Evolutionary conservation across 2,888 invertebrate species (phyloP).

Genomic region (Xestia sexstrigata): DNA sequence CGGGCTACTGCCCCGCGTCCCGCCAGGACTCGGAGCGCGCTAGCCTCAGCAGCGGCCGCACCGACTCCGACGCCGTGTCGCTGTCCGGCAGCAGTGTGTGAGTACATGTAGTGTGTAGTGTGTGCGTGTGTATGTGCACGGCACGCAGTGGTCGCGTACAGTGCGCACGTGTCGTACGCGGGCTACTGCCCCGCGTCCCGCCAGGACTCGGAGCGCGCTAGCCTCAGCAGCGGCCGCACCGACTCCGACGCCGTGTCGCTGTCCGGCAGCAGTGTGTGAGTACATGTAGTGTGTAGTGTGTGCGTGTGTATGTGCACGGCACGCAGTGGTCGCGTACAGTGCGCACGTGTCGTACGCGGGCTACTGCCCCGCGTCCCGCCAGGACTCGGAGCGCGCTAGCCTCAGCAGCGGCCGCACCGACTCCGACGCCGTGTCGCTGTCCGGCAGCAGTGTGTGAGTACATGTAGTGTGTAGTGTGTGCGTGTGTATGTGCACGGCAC

Average conservation of each 20-base stretch:
- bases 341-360: conserved; percentile 95
- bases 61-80: conserved; percentile 97
- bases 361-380: conserved; percentile 94
- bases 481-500: conserved; percentile 58
- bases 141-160: conserved; percentile 91
- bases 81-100: conserved; percentile 97
- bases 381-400: conserved; percentile 82
- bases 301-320: conserved; percentile 59
- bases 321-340: conserved; percentile 90
- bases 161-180: conserved; percentile 94
- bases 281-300: conserved; percentile 72
- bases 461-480: conserved; percentile 15
- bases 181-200: conserved; percentile 90
- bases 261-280: conserved; percentile 98
- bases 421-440: conserved; percentile 96
- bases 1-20: conserved; percentile 87
- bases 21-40: conserved; percentile 98
- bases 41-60: conserved; percentile 97
- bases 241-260: conserved; percentile 97
- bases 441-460: conserved; percentile 98
- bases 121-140: conserved; percentile 50
- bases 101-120: conserved; percentile 87
- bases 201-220: conserved; percentile 94
- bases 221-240: conserved; percentile 97
- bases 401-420: conserved; percentile 98